These are phyloP conservation scores for Halcyon chelicuti DNA, from an alignment of 2,797 vertebrate species.

Conservation along the genomic window DNA sequence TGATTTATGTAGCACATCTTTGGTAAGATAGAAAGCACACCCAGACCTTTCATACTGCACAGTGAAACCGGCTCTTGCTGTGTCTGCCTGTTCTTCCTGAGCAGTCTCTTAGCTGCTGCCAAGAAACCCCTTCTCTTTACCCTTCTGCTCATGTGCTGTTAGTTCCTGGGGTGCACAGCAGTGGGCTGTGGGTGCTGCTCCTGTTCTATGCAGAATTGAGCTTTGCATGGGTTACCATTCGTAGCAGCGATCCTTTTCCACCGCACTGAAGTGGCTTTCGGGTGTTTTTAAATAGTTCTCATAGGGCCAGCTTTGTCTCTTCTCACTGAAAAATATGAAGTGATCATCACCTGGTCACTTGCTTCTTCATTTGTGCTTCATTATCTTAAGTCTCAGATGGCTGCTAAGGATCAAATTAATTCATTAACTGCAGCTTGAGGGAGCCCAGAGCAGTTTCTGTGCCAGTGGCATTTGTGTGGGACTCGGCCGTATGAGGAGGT, in stretches of 20 bases:
- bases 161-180: not conserved
- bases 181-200: not conserved
- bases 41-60: not conserved
- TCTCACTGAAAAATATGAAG: not conserved
- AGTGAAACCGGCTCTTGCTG: not conserved
- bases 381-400: not conserved
- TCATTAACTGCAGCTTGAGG: not conserved
- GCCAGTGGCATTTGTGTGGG: not conserved
- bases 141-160: not conserved
- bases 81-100: not conserved
- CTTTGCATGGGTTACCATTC: not conserved
- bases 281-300: not conserved
- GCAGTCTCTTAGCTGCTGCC: not conserved
- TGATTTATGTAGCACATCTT: not conserved
- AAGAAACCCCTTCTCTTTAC: not conserved
- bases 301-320: not conserved
- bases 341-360: not conserved
- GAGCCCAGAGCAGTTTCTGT: not conserved
- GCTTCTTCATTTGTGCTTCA: not conserved
- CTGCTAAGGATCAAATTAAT: not conserved
- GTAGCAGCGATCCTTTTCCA: not conserved
- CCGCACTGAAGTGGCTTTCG: not conserved
- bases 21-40: not conserved
- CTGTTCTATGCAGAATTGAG: not conserved
- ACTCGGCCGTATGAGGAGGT: not conserved